Conservation (phyloP, 2,113 vertebrate species). For the Pomatorhinus ruficollis region DNA sequence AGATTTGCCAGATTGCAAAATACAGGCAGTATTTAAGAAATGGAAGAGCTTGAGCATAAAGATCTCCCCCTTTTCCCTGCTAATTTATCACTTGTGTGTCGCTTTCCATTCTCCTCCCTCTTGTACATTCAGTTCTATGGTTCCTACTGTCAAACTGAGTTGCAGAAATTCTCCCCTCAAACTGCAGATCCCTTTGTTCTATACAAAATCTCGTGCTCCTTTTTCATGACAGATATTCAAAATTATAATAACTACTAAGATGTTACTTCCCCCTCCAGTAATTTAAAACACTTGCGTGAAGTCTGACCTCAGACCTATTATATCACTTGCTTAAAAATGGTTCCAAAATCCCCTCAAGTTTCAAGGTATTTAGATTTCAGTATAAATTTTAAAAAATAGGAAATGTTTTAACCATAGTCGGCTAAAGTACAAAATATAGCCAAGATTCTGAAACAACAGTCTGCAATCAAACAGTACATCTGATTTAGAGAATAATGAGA, state of each 20-base stretch:
- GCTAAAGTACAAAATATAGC: background rate
- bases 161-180: background rate
- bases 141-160: background rate
- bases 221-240: background rate
- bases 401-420: background rate
- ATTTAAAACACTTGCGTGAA: background rate
- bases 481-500: background rate
- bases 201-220: background rate
- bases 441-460: background rate
- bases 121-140: background rate
- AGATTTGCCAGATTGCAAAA: background rate
- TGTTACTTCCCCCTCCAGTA: background rate
- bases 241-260: background rate
- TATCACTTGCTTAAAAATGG: background rate
- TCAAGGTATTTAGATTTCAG: background rate
- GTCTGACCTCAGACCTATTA: background rate
- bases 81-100: background rate
- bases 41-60: background rate
- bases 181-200: background rate
- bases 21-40: background rate
- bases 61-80: background rate
- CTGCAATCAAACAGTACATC: background rate
- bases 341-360: background rate
- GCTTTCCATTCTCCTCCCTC: background rate
- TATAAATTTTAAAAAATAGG: background rate